A percentile compares a stretch with the other conserved stretches of the same genome.
Evolutionary conservation across 1,140 invertebrate genomes (phyloP).

Genomic region (Drosophila arawakana): DNA sequence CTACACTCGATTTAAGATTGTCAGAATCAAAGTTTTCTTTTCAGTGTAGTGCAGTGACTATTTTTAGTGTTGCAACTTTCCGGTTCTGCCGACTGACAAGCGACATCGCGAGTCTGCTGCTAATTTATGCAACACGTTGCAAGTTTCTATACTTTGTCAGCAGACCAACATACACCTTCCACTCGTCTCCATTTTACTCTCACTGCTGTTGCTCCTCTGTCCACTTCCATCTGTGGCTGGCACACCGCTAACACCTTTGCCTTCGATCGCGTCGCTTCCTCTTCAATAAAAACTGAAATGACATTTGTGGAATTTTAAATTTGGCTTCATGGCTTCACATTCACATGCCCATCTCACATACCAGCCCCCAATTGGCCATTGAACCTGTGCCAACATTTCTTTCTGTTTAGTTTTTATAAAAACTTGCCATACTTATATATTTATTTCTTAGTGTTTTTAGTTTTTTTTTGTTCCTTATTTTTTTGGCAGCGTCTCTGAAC

Average conservation of each 20-base stretch:
- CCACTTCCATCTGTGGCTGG: neutral
- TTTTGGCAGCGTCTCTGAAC: slow-evolving; percentile 60
- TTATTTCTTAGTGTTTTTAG: neutral
- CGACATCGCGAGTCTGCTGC: slow-evolving; percentile 2
- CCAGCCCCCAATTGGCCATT: slow-evolving; percentile 66
- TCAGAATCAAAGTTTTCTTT: neutral
- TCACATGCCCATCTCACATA: neutral
- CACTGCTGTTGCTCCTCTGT: neutral
- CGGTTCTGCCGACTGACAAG: slow-evolving; percentile 39
- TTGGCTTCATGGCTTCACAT: slow-evolving; percentile 42
- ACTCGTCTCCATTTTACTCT: neutral
- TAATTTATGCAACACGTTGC: slow-evolving; percentile 78
- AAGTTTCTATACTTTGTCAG: slow-evolving; percentile 42
- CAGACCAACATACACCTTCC: neutral
- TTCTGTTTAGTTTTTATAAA: slow-evolving; percentile 44
- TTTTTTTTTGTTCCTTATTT: slow-evolving; percentile 20
- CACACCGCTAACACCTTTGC: slow-evolving; percentile 18
- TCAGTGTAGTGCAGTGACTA: slow-evolving; percentile 7
- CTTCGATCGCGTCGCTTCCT: slow-evolving; percentile 41
- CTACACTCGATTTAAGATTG: too few relatives aligned
- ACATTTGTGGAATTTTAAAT: slow-evolving; percentile 80
- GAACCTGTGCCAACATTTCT: slow-evolving; percentile 66
- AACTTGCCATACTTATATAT: slow-evolving; percentile 17
- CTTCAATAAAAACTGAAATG: slow-evolving; percentile 69
- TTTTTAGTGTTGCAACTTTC: slow-evolving; percentile 45